A percentile compares a stretch with the other conserved stretches of the same genome.
Evolutionary conservation across 2,113 vertebrate genomes (phyloP).

Genomic region (Gila orcuttii): DNA sequence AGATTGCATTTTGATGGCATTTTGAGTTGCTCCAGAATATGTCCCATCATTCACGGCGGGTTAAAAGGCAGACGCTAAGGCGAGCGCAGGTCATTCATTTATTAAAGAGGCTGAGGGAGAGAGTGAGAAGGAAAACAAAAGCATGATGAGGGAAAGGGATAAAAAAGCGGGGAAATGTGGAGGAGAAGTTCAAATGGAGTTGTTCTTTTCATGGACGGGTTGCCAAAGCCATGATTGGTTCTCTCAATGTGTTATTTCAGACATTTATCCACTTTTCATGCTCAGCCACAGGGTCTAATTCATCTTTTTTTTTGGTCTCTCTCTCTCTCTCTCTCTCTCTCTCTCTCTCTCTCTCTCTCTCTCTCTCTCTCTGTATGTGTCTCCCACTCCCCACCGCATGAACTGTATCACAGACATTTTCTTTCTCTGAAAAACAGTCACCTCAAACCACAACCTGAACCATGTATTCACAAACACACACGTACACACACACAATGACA

Average conservation of each 20-base stretch:
- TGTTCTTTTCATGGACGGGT: conserved; percentile 55
- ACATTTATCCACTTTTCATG: conserved; percentile 61
- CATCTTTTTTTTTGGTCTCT: conserved; percentile 24
- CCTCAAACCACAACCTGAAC: conserved; percentile 1
- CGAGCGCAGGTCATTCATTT: conserved; percentile 42
- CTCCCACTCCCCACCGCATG: not conserved
- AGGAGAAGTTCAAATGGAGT: conserved; percentile 47
- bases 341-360: not conserved
- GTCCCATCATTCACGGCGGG: conserved; percentile 41
- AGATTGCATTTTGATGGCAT: conserved; percentile 51
- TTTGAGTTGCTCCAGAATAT: conserved; percentile 27
- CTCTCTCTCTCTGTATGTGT: not conserved
- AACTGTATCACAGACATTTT: conserved; percentile 2
- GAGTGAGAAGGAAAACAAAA: conserved; percentile 42
- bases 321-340: conserved; percentile 12
- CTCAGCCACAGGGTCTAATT: conserved; percentile 50
- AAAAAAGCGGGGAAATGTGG: not conserved
- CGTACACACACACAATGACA: not conserved
- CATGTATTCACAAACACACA: conserved; percentile 3
- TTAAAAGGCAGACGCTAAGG: conserved; percentile 45
- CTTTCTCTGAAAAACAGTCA: conserved; percentile 8
- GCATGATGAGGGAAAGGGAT: conserved; percentile 37
- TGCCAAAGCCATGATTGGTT: conserved; percentile 58
- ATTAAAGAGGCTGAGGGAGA: conserved; percentile 33
- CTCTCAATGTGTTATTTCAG: conserved; percentile 60